Percentiles rank a stretch among this genome's conserved stretches.
Evolutionary conservation across 2,888 invertebrate genomes (phyloP).

Genomic region (Hylaea fasciaria): DNA sequence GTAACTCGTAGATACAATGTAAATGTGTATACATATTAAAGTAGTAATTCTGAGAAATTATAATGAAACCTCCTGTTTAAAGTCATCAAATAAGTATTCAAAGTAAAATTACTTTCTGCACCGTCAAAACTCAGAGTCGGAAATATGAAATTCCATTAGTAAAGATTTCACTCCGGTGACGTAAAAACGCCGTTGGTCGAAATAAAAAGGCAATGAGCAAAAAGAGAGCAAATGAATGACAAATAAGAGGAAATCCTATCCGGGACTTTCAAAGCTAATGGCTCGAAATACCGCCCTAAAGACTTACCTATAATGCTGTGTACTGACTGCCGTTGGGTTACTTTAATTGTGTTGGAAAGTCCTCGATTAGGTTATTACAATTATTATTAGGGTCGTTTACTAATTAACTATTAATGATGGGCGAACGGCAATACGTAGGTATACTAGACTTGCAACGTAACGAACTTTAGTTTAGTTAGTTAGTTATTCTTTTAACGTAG

Average conservation of each 20-base stretch:
- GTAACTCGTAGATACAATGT: too few relatives aligned
- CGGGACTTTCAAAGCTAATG: slow-evolving; percentile 29
- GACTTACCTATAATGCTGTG: not conserved
- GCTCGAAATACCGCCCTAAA: slow-evolving; percentile 8
- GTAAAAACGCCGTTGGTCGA: slow-evolving; percentile 27
- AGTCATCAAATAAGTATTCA: slow-evolving; percentile 13
- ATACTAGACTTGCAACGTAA: too few relatives aligned
- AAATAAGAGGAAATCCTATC: slow-evolving; percentile 33
- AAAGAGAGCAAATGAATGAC: slow-evolving; percentile 35
- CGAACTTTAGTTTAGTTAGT: too few relatives aligned
- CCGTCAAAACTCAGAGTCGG: slow-evolving; percentile 19
- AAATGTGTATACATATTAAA: too few relatives aligned
- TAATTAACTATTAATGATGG: too few relatives aligned
- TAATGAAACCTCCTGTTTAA: slow-evolving; percentile 3
- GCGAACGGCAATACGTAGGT: too few relatives aligned
- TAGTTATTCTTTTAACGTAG: too few relatives aligned
- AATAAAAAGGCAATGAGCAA: slow-evolving; percentile 38
- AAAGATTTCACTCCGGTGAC: slow-evolving; percentile 27
- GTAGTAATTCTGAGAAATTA: not conserved
- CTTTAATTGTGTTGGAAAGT: too few relatives aligned
- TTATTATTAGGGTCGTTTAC: too few relatives aligned
- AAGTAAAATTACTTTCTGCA: slow-evolving; percentile 13
- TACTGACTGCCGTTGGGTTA: not conserved
- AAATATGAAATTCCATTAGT: slow-evolving; percentile 36
- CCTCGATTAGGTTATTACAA: too few relatives aligned